Conservation (phyloP, 2,888 invertebrate genomes). For the Andrena trimmerana region DNA sequence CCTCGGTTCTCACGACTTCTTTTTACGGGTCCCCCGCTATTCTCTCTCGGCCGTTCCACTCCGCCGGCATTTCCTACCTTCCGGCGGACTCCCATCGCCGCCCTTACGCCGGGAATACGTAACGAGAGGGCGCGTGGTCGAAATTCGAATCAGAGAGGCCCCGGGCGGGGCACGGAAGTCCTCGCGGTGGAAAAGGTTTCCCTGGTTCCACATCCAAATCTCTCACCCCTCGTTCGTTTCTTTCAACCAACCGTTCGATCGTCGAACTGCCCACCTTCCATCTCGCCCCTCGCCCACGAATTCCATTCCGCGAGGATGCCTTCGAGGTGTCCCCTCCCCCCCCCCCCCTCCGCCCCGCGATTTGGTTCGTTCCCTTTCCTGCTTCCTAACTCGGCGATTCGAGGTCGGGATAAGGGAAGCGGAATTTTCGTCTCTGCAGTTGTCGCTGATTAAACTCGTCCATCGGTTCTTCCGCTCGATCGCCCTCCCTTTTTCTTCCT, state of each 20-base stretch:
- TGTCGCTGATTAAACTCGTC: conserved; percentile 69
- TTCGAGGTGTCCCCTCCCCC: neutral
- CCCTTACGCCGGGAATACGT: conserved; percentile 64
- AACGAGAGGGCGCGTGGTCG: conserved; percentile 69
- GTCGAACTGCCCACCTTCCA: conserved; percentile 27
- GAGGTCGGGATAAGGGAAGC: conserved; percentile 30
- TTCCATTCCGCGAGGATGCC: conserved; percentile 12
- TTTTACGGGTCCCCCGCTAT: conserved; percentile 61
- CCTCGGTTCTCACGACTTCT: conserved; percentile 78
- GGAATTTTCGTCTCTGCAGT: conserved; percentile 59
- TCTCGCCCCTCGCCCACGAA: conserved; percentile 1
- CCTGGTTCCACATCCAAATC: conserved; percentile 41
- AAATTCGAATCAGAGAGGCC: conserved; percentile 62
- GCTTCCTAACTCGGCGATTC: conserved; percentile 32
- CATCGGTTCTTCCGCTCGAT: conserved; percentile 64
- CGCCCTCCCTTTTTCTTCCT: conserved; percentile 22
- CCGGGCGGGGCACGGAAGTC: conserved; percentile 50
- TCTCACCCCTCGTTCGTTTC: neutral
- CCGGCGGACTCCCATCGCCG: conserved; percentile 54
- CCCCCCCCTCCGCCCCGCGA: neutral
- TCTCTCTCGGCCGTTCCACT: conserved; percentile 55
- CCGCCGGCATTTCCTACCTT: conserved; percentile 40
- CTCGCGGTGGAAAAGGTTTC: conserved; percentile 66
- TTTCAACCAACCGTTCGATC: conserved; percentile 1
- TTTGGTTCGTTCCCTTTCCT: conserved; percentile 21